Conservation (phyloP, 1,140 invertebrate species). For the Ooceraea biroi region DNA sequence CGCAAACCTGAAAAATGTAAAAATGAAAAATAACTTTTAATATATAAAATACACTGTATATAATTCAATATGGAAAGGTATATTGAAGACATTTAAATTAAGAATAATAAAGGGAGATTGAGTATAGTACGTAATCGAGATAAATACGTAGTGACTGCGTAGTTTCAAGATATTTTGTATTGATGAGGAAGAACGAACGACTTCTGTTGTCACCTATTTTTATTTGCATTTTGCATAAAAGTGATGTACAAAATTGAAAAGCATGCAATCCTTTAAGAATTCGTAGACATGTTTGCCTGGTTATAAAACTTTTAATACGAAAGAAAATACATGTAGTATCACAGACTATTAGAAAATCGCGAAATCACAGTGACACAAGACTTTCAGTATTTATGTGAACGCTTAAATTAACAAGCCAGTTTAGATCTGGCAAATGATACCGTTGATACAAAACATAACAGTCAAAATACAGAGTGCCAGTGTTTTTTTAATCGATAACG, state of each 20-base stretch:
- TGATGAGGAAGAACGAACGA: slow-evolving; percentile 41
- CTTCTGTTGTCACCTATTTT: slow-evolving; percentile 66
- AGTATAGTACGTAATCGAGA: neutral
- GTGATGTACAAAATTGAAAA: slow-evolving; percentile 75
- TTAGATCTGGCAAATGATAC: slow-evolving; percentile 66
- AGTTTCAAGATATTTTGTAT: neutral
- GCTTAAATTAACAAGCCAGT: slow-evolving; percentile 72
- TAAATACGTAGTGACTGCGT: no score
- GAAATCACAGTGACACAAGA: slow-evolving; percentile 76
- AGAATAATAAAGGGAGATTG: neutral
- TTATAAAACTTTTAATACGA: slow-evolving; percentile 73
- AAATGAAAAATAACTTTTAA: no score
- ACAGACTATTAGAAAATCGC: slow-evolving; percentile 74
- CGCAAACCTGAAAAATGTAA: no score
- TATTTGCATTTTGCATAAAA: slow-evolving; percentile 75
- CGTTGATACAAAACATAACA: slow-evolving; percentile 71
- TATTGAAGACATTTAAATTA: neutral
- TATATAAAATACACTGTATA: no score
- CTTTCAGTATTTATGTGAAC: slow-evolving; percentile 64
- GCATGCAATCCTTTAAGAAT: slow-evolving; percentile 70
- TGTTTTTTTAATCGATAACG: slow-evolving; percentile 38
- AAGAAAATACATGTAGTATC: slow-evolving; percentile 76
- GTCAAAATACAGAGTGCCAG: slow-evolving; percentile 69
- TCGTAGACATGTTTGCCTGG: slow-evolving; percentile 64
- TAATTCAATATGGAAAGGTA: no score